Percentiles rank a stretch among this genome's conserved stretches.
Evolutionary conservation across 2,888 invertebrate species (phyloP).

Genomic region (Hermodice carunculata): DNA sequence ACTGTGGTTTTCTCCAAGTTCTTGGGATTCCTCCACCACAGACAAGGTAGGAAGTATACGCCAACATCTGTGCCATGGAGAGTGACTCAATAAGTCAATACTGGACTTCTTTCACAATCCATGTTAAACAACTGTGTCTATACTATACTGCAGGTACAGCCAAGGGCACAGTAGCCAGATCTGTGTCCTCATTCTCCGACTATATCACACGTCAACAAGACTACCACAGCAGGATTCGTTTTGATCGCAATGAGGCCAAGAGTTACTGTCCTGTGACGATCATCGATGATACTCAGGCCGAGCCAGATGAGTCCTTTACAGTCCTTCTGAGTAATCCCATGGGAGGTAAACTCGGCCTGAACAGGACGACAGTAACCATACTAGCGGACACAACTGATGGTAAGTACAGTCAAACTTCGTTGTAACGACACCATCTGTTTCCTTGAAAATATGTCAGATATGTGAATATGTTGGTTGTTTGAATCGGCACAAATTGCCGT

Average conservation of each 20-base stretch:
- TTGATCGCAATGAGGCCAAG: conserved; percentile 55
- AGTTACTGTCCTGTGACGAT: conserved; percentile 61
- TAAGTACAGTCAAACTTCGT: too few relatives aligned
- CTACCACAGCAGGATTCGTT: conserved; percentile 58
- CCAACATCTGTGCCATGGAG: too few relatives aligned
- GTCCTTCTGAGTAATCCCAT: conserved; percentile 57
- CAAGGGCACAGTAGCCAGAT: conserved; percentile 56
- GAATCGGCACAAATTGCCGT: too few relatives aligned
- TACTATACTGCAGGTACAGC: conserved; percentile 65
- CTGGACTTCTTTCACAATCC: too few relatives aligned
- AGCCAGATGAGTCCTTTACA: conserved; percentile 62
- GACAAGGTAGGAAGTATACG: too few relatives aligned
- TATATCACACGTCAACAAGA: conserved; percentile 62
- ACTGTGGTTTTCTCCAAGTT: too few relatives aligned
- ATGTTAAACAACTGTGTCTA: too few relatives aligned
- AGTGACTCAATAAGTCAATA: too few relatives aligned
- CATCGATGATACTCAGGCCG: conserved; percentile 68
- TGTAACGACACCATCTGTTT: too few relatives aligned
- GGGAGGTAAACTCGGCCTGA: conserved; percentile 61
- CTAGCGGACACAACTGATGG: conserved; percentile 64
- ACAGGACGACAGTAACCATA: conserved; percentile 56
- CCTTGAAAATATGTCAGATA: too few relatives aligned
- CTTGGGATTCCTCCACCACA: too few relatives aligned
- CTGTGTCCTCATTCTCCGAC: conserved; percentile 65
- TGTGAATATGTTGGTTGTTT: too few relatives aligned